Evolutionary conservation across 2,113 vertebrate genomes (phyloP), one percentile per base, ranked within the genome.

Genomic region (Promerops cafer): DNA sequence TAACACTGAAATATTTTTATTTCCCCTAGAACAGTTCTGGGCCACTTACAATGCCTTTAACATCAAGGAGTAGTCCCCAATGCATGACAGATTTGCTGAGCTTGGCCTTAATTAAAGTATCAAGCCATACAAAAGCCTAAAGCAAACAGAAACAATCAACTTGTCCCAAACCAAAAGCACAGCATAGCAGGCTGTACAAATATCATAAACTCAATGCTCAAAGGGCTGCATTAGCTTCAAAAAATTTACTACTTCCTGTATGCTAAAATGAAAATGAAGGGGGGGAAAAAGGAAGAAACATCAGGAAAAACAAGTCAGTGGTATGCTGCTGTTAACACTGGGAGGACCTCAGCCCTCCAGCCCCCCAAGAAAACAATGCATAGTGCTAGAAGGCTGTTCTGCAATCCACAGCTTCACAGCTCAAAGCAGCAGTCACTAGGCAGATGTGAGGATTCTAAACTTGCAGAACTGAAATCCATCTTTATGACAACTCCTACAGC

Each of bases 261-360:
- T 11, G 24, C 18, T 66, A 78, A 87, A 50, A 74, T 13, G 16
- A 28, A 57, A 56, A 85, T 3, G 3, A 12, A 0, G 4, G 4
- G 1, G 2, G 7, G 1, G 2, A 1, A 23, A 39, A 13, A 56
- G 19, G 6, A 76, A 57, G n/a, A 56, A 72, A 7, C 6, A 22
- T 11, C 14, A 44, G 19, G 20, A 65, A 63, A 84, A 87, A 28
- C 9, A 72, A 74, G 11, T 53, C 8, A 86, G 4, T 18, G n/a
- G 16, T 21, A 76, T 44, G 83, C 31, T 80, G 53, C n/a, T 83
- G 37, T 57, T 61, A 72, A 65, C 50, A 49, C 17, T 53, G 12
- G 33, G 24, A 68, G 18, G 64, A 66, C 2, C 40, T 16, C 22
- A 60, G 72, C 44, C 60, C 60, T 87, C 35, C 39, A 42, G 27